A percentile compares a stretch with the other conserved stretches of the same genome.
Evolutionary conservation across 2,113 vertebrate genomes (phyloP).

Genomic region (Pygoscelis adeliae): DNA sequence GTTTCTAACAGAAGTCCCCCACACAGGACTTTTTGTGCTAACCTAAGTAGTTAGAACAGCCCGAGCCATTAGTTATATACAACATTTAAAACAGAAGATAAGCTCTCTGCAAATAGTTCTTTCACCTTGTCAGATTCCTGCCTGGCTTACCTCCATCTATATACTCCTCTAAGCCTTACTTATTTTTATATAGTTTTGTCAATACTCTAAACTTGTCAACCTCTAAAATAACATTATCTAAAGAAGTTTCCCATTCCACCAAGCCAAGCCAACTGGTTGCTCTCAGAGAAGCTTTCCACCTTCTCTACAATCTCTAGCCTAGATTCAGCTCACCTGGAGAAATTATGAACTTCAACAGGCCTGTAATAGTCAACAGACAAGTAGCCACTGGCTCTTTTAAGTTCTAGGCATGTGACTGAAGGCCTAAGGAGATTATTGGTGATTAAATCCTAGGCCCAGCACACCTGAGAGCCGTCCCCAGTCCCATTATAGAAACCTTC

Average conservation of each 20-base stretch:
- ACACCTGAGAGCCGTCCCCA: not conserved
- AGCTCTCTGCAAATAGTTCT: not conserved
- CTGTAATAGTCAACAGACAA: not conserved
- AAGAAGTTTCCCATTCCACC: not conserved
- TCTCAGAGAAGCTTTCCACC: not conserved
- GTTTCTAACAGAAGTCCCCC: not conserved
- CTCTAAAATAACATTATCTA: not conserved
- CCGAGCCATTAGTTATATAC: not conserved
- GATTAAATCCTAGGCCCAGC: not conserved
- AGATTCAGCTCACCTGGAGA: constrained; percentile 3
- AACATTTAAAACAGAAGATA: not conserved
- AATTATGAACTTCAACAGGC: not conserved
- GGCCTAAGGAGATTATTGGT: not conserved
- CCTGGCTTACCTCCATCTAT: not conserved
- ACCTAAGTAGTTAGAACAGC: not conserved
- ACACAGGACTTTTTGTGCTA: not conserved
- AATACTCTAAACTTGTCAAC: not conserved
- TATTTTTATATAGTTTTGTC: not conserved
- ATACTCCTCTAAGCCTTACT: not conserved
- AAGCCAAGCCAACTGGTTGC: not conserved
- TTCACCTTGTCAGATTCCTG: not conserved
- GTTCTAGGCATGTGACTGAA: not conserved
- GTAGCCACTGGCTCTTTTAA: not conserved
- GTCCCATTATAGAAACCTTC: not conserved
- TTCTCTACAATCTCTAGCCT: not conserved